phyloP scores from a whole-genome alignment of 2,797 vertebrate species.

The Ptychobarbus kaznakovi region DNA sequence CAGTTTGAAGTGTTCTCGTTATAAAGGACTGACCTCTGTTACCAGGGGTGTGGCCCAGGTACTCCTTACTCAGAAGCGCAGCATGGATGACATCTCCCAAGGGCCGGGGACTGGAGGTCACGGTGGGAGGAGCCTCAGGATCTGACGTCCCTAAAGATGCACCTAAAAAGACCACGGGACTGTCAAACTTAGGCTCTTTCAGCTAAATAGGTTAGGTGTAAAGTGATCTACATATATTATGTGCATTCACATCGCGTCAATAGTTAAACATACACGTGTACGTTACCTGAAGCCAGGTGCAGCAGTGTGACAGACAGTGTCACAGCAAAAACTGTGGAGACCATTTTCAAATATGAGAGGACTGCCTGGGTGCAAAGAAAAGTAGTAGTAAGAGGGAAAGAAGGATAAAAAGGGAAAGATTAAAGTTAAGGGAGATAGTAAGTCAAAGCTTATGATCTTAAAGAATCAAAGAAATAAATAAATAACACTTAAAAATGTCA shows the following conservation, averaged over 20 bases:
- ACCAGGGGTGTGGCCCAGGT: slow-evolving; percentile 72
- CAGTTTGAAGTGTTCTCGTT: slow-evolving; percentile 6
- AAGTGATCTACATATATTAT: slow-evolving; percentile 10
- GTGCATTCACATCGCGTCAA: slow-evolving; percentile 3
- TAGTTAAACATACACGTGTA: slow-evolving; percentile 28
- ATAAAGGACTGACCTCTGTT: slow-evolving; percentile 65
- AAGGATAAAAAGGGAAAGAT: neutral
- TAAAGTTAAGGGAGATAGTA: neutral
- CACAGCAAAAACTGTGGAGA: slow-evolving; percentile 71
- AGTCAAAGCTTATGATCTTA: neutral
- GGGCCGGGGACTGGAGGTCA: slow-evolving; percentile 72
- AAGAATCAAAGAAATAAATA: neutral
- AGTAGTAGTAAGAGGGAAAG: neutral
- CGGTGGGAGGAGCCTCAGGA: slow-evolving; percentile 70
- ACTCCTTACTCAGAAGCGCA: slow-evolving; percentile 84
- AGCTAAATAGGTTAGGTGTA: neutral
- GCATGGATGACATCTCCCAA: slow-evolving; percentile 78
- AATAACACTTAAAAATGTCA: neutral
- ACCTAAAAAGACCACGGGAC: slow-evolving; percentile 64
- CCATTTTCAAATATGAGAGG: slow-evolving; percentile 71
- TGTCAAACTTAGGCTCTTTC: neutral
- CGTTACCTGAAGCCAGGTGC: slow-evolving; percentile 77
- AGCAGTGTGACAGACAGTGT: slow-evolving; percentile 75
- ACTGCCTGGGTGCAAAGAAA: slow-evolving; percentile 64
- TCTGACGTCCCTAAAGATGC: slow-evolving; percentile 75